phyloP scores from a whole-genome alignment of 2,113 vertebrate species.

The Turdus rufiventris region DNA sequence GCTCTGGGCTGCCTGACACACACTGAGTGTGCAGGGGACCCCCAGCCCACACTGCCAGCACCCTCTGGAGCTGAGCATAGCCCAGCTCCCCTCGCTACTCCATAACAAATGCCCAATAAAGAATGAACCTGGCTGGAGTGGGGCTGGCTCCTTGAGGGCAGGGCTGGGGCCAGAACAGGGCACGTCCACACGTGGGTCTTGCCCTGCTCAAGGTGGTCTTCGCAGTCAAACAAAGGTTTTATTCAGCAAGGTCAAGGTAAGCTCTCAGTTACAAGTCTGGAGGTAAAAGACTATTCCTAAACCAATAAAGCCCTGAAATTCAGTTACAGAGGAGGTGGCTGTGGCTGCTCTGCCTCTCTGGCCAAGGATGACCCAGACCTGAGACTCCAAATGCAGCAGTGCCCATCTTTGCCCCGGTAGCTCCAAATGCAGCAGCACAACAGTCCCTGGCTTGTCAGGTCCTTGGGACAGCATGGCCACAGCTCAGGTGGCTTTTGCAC shows the following conservation, averaged over 20 bases:
- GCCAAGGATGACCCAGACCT: background rate
- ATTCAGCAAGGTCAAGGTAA: background rate
- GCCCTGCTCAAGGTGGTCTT: background rate
- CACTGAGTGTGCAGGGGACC: rapidly evolving
- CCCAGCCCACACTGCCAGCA: rapidly evolving
- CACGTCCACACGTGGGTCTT: background rate
- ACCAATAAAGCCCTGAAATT: background rate
- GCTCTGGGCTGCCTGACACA: background rate
- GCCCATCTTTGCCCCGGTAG: background rate
- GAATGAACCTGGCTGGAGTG: background rate
- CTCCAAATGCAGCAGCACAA: background rate
- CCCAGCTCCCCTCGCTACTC: background rate
- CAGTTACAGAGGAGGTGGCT: background rate
- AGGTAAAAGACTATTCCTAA: background rate
- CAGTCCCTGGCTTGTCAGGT: rapidly evolving
- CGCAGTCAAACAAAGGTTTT: background rate
- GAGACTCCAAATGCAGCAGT: background rate
- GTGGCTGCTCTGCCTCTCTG: background rate
- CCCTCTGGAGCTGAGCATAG: background rate
- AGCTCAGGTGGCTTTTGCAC: background rate
- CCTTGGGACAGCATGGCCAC: background rate
- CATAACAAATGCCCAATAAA: background rate
- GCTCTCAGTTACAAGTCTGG: background rate
- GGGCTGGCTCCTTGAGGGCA: background rate
- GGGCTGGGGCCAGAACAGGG: background rate